phyloP scores from a whole-genome alignment of 2,797 vertebrate species.

The Premnoplex brunnescens region DNA sequence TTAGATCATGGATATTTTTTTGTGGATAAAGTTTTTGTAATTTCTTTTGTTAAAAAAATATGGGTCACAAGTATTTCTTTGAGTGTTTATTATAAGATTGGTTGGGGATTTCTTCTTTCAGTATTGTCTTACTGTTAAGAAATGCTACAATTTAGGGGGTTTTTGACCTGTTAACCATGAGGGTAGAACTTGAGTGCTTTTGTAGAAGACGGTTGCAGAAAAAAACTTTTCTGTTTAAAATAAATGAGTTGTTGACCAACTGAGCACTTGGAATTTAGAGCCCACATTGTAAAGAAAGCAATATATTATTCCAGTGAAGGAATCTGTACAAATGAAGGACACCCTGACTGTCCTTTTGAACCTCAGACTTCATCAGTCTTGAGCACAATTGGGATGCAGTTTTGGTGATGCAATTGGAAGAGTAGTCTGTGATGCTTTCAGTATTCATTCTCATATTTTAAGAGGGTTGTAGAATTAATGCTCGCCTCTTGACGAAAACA shows the following conservation, averaged over 20 bases:
- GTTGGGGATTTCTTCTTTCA: background rate
- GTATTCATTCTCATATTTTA: background rate
- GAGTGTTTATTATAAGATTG: background rate
- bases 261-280: background rate
- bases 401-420: background rate
- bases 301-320: background rate
- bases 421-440: background rate
- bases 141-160: accelerated
- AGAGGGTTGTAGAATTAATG: background rate
- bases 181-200: background rate
- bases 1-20: background rate
- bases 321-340: background rate
- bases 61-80: background rate
- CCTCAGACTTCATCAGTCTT: background rate
- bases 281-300: background rate
- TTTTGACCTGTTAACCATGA: background rate
- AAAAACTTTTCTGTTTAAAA: background rate
- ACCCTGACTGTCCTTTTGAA: background rate
- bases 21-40: background rate
- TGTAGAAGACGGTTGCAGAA: background rate
- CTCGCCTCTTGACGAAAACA: background rate
- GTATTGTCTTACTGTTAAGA: background rate
- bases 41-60: background rate
- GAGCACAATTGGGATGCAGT: background rate
- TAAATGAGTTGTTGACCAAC: background rate